Base-by-base conservation (phyloP, 2,113 vertebrate species). In the Elachura formosa region DNA sequence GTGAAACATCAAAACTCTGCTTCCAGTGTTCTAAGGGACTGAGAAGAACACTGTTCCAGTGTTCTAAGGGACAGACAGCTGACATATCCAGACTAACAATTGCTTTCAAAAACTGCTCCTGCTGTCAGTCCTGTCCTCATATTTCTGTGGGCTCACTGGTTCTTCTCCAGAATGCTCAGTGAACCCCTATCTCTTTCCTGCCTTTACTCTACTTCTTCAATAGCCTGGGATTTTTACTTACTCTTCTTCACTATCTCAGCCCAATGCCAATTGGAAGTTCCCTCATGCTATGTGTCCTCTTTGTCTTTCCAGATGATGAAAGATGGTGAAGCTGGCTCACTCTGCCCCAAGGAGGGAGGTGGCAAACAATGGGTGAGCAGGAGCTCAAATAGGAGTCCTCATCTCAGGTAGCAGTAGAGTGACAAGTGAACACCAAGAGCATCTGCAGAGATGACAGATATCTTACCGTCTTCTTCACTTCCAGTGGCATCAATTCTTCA, bases 231-330 rank as follows among this genome's bases (percentile, higher is more conserved):
- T 52, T 24, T 40, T 69, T 38, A 11, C 9, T 58, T 46, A 33
- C 5, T 3, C 7, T 36, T 63, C 5, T 10, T 6, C 43, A n/a
- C 7, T 24, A 1, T 14, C 45, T 63, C 36, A 55, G 3, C 5
- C 46, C 28, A 10, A 20, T 56, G 26, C 16, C 45, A 61, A 6
- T 31, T 46, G 36, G 17, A 54, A 19, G 8, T 69, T 87, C 9
- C 22, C 7, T 56, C 61, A 15, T 33, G 38, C 36, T 12, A 2
- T 6, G 10, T 19, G 19, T 28, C 19, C 8, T 80, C 23, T 24
- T 18, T 66, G 34, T 43, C 9, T 17, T 4, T 79, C 16, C 23
- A 36, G 33, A 56, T 14, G 20, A 18, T 36, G 15, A 68, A 38
- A 73, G 10, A 7, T 9, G 8, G 3, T 55, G 4, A 34, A 43